Conservation (phyloP, 2,888 invertebrate genomes). For the Macaria notata region DNA sequence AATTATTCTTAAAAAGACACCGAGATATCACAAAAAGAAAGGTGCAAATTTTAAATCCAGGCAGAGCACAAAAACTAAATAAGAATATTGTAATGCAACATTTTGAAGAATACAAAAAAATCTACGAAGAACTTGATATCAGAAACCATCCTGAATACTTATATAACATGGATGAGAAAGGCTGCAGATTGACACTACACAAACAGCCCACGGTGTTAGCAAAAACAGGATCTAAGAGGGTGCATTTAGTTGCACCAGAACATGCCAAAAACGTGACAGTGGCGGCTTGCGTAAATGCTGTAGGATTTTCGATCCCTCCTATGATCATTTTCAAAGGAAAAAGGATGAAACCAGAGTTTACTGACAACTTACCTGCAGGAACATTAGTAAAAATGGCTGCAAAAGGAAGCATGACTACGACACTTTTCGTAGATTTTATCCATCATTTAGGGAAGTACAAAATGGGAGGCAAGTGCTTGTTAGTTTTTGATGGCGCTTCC, state of each 20-base stretch:
- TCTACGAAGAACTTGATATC: neutral
- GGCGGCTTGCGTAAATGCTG: neutral
- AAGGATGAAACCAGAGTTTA: conserved; percentile 25
- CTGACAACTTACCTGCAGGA: conserved; percentile 22
- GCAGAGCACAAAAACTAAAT: neutral
- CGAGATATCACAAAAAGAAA: neutral
- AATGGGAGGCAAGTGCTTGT: conserved; percentile 26
- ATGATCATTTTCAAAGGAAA: conserved; percentile 4
- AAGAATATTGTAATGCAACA: neutral
- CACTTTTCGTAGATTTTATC: neutral
- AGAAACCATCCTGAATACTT: conserved; percentile 28
- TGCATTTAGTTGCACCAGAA: conserved; percentile 32
- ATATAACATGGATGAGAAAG: conserved; percentile 38
- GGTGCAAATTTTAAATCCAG: neutral
- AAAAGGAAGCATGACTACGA: conserved; percentile 27
- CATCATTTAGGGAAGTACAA: conserved; percentile 24
- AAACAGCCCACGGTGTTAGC: neutral
- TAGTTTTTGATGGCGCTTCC: too few relatives aligned
- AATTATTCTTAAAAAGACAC: neutral
- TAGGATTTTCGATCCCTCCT: neutral
- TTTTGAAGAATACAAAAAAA: neutral
- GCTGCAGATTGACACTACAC: conserved; percentile 29
- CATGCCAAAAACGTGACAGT: conserved; percentile 27
- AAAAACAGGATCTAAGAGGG: conserved; percentile 32
- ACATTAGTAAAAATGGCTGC: conserved; percentile 30